Percentiles rank a stretch among this genome's conserved stretches.
phyloP scores from a whole-genome alignment of 2,113 vertebrate species.

The Miniopterus natalensis region DNA sequence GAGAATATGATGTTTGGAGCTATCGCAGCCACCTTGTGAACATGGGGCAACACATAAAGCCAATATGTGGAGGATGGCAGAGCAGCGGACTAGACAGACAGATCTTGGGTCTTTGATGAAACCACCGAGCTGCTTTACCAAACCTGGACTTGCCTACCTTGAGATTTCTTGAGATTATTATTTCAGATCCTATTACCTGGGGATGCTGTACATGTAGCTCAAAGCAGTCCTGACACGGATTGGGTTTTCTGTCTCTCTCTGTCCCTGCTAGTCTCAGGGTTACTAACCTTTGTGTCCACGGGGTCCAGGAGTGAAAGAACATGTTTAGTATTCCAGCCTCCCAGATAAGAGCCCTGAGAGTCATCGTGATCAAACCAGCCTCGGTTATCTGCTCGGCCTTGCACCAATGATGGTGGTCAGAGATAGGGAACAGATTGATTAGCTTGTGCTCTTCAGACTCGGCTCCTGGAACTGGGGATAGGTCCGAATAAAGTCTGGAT shows the following conservation, averaged over 20 bases:
- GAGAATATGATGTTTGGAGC: not conserved
- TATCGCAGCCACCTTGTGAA: not conserved
- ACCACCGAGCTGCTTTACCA: not conserved
- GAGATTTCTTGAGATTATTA: constrained; percentile 14
- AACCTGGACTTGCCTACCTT: not conserved
- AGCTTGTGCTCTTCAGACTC: not conserved
- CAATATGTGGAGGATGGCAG: not conserved
- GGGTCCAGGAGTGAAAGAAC: not conserved
- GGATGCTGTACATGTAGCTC: not conserved
- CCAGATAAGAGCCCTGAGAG: not conserved
- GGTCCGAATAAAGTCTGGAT: not conserved
- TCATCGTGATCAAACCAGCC: not conserved
- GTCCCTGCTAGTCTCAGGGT: not conserved
- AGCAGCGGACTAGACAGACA: not conserved
- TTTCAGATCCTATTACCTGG: not conserved
- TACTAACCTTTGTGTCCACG: not conserved
- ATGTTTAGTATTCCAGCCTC: not conserved
- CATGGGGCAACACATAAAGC: not conserved
- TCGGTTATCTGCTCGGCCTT: not conserved
- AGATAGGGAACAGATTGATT: not conserved
- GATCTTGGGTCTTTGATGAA: not conserved
- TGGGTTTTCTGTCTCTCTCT: not conserved
- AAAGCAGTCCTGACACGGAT: not conserved
- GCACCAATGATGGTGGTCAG: not conserved
- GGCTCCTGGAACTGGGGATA: not conserved